Evolutionary conservation across 2,888 invertebrate genomes (phyloP).

Genomic region (Caenorhabditis drosophilae): DNA sequence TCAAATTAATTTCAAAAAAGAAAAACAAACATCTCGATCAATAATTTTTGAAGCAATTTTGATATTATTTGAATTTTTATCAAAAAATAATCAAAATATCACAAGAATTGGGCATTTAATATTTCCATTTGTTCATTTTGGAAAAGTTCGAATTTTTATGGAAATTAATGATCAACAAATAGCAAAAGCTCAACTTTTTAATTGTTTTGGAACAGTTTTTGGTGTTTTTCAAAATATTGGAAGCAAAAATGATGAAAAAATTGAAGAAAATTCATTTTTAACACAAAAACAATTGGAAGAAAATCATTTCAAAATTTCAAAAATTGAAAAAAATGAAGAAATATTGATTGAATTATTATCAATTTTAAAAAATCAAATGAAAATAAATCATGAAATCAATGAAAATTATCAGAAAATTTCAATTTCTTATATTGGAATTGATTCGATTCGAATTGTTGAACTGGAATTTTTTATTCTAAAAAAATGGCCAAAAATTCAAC

Average conservation of each 20-base stretch:
- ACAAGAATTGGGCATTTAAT: neutral
- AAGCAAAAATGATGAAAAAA: neutral
- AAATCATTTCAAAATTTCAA: neutral
- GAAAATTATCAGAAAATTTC: neutral
- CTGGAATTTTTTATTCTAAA: slow-evolving; percentile 14
- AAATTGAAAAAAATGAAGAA: neutral
- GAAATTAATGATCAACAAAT: slow-evolving; percentile 1
- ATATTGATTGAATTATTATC: neutral
- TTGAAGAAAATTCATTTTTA: neutral
- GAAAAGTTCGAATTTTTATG: slow-evolving; percentile 22
- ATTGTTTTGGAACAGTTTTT: slow-evolving; percentile 23
- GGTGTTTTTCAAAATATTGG: slow-evolving; percentile 9
- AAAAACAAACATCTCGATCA: slow-evolving; percentile 16
- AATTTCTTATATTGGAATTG: slow-evolving; percentile 26
- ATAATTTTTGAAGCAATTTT: slow-evolving; percentile 17
- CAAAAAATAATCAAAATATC: neutral
- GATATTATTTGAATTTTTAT: slow-evolving; percentile 8
- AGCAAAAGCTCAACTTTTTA: slow-evolving; percentile 14
- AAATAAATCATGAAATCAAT: neutral
- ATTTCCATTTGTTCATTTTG: slow-evolving; percentile 33
- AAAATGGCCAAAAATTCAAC: neutral
- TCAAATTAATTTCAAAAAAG: slow-evolving; percentile 17
- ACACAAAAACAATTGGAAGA: neutral
- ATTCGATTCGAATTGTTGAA: slow-evolving; percentile 24
- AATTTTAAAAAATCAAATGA: neutral